Base-by-base conservation (phyloP, 2,113 vertebrate genomes). In the Epinephelus lanceolatus region DNA sequence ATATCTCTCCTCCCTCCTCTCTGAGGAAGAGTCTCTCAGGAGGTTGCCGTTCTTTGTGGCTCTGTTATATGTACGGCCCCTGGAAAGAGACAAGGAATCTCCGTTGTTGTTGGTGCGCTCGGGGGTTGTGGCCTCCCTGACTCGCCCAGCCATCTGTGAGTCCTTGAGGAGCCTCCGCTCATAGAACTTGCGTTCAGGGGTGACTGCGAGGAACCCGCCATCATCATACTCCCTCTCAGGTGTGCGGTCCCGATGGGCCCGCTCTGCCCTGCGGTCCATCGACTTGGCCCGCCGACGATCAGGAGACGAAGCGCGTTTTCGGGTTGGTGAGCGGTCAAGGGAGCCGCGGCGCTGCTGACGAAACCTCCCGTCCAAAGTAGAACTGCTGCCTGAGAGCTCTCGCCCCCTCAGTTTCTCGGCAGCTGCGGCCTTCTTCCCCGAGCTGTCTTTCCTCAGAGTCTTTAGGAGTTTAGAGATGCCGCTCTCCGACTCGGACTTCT, bases 281-380 rank as follows among this genome's bases (percentile, higher is more conserved):
- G 96, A 96, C 87, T 96, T 96, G 68, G 95, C 95, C 57, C 96
- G 86, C 12, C 96, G 92, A 6, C 97, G 95, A 81, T 98, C 97
- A 0, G 97, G 97, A 0, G 97, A 97, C 18, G 96, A 95, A 61
- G 95, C 93, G 9, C 95, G 93, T 21, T 96, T 96, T 60, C 57
- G 88, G 61, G 95, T 96, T 0, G 97, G 96, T 1, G 98, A 98
- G 78, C 78, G 91, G 86, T 99, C 97, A 2, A 99, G 96, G 0
- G 98, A 99, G 71, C 97, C 95, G 33, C 96, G 95, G 84, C 42
- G 95, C 92, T 93, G 92, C 91, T 0, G 94, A 91, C 93, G 95
- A 87, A 89, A 94, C 55, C 89, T 92, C 75, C 95, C 90, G 59
- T 96, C 97, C 95, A 96, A 85, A 47, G 96, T 94, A 40, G 95